Evolutionary conservation across 1,140 invertebrate species (phyloP).

Genomic region (Aradophagus sp.): DNA sequence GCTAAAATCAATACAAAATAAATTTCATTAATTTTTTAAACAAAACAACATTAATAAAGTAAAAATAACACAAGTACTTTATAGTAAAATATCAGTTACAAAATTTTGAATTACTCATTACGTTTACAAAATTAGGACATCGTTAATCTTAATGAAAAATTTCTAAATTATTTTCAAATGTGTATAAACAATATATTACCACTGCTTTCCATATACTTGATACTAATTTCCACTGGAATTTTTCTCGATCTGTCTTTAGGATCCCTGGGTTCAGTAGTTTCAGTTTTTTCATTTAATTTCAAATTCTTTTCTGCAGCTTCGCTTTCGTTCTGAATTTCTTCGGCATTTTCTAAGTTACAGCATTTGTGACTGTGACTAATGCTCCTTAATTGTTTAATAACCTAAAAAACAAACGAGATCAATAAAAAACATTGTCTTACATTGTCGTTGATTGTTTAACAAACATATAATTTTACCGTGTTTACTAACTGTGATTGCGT

Average conservation of each 20-base stretch:
- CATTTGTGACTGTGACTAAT: slow-evolving; percentile 14
- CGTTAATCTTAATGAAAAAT: too few species aligned
- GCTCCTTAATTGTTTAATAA: slow-evolving; percentile 40
- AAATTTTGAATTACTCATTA: too few species aligned
- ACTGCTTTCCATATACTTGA: slow-evolving; percentile 88
- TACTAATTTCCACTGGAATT: slow-evolving; percentile 87
- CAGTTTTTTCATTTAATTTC: slow-evolving; percentile 1
- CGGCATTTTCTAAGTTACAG: slow-evolving; percentile 19
- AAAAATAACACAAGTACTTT: too few species aligned
- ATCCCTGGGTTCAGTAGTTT: slow-evolving; percentile 4
- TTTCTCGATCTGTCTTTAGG: slow-evolving; percentile 79
- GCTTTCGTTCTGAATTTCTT: slow-evolving; percentile 59
- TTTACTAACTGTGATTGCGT: slow-evolving; percentile 29
- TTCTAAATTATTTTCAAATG: too few species aligned
- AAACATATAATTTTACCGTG: slow-evolving; percentile 24
- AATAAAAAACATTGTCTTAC: background rate
- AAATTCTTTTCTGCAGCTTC: slow-evolving; percentile 11
- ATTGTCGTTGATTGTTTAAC: background rate
- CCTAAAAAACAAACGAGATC: slow-evolving; percentile 48
- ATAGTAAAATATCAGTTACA: too few species aligned
- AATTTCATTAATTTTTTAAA: too few species aligned
- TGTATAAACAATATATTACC: slow-evolving; percentile 70
- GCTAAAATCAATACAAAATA: too few species aligned
- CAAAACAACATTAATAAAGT: too few species aligned
- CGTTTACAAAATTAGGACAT: too few species aligned